Conservation (phyloP, 1,140 invertebrate species). For the Drosophila rufa region DNA sequence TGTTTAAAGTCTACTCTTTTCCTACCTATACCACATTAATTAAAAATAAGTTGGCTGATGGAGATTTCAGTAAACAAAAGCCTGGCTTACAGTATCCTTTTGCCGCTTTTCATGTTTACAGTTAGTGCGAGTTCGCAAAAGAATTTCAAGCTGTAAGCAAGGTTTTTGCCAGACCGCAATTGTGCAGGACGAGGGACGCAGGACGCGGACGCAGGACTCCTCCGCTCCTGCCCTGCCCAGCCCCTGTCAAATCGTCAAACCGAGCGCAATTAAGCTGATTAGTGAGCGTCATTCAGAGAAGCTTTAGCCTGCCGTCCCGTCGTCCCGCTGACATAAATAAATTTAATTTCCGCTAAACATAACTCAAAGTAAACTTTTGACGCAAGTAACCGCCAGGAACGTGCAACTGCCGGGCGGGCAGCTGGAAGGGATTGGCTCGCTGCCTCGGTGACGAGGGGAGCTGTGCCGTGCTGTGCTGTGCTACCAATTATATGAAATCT, state of each 20-base stretch:
- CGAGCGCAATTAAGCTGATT: conserved; percentile 62
- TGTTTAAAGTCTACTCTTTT: too few relatives aligned
- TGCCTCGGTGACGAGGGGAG: too few relatives aligned
- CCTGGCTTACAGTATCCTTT: conserved; percentile 1
- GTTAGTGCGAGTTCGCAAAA: neutral
- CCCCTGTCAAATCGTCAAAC: conserved; percentile 42
- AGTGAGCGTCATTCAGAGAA: conserved; percentile 47
- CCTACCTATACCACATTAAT: neutral
- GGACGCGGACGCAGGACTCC: neutral
- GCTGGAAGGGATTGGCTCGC: neutral
- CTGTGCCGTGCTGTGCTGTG: neutral
- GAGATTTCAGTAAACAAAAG: conserved; percentile 5
- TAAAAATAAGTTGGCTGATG: neutral
- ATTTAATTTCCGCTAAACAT: conserved; percentile 61
- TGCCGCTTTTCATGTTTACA: neutral
- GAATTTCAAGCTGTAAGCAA: conserved; percentile 12
- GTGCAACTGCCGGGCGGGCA: conserved; percentile 10
- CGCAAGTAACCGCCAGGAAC: conserved; percentile 37
- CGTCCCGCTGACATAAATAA: conserved; percentile 45
- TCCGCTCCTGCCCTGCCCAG: neutral
- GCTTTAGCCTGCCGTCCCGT: neutral
- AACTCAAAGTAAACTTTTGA: conserved; percentile 62
- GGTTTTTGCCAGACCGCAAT: conserved; percentile 10
- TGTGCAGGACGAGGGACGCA: conserved; percentile 1
- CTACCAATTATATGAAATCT: conserved; percentile 57